Base-by-base conservation (phyloP, 53 echinoderm and acorn worm genomes). In the Luidia sarsii region DNA sequence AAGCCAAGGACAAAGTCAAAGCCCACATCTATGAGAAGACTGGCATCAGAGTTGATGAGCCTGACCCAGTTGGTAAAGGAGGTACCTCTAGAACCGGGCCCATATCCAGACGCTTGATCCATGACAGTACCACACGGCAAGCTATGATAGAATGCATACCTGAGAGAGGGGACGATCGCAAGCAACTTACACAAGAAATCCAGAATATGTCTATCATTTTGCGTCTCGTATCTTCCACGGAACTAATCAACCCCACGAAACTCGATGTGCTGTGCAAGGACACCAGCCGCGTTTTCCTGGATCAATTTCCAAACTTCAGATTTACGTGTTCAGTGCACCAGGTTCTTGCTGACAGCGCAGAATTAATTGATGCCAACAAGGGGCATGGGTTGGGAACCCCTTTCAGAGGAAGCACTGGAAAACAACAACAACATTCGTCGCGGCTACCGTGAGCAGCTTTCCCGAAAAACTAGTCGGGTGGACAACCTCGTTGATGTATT, bases 251-350 rank as follows among this genome's bases (percentile, higher is more conserved):
- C n/a, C n/a, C n/a, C n/a, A n/a, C n/a, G n/a, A n/a, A n/a, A n/a
- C n/a, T n/a, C n/a, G n/a, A n/a, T n/a, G n/a, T n/a, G n/a, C n/a
- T n/a, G n/a, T n/a, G n/a, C n/a, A n/a, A n/a, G n/a, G n/a, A n/a
- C n/a, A n/a, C n/a, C n/a, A n/a, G n/a, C n/a, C n/a, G n/a, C n/a
- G n/a, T n/a, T n/a, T n/a, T n/a, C n/a, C n/a, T n/a, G n/a, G n/a
- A n/a, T n/a, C n/a, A n/a, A n/a, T n/a, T n/a, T n/a, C 68, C 68
- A 11, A 68, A 68, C 68, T 68, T 68, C 49, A 48, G n/a, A 49
- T 46, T 68, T 30, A 68, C 68, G 8, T 48, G 68, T 28, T 68
- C 68, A 3, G 30, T 57, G 7, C 57, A 57, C 57, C 57, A 29
- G n/a, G n/a, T n/a, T n/a, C n/a, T n/a, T n/a, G n/a, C n/a, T n/a